These are phyloP conservation scores for Paramormyrops hopkinsi DNA, from an alignment of 2,797 vertebrate genomes.

Conservation along the genomic window DNA sequence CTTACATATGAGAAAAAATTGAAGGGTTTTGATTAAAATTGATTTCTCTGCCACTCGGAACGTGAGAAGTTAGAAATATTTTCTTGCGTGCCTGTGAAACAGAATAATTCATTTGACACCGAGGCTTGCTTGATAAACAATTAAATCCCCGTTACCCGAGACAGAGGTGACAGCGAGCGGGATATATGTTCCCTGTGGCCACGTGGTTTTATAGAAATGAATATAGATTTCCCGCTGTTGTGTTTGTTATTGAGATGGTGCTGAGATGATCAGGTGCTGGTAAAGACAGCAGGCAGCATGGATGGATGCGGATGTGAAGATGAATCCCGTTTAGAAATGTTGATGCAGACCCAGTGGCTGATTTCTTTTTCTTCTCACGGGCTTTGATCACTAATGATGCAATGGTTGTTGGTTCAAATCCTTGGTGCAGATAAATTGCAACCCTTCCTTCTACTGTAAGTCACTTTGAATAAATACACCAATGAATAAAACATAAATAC, in stretches of 20 bases:
- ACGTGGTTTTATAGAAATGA: conserved; percentile 75
- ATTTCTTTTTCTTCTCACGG: neutral
- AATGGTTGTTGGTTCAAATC: neutral
- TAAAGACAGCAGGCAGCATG: conserved; percentile 36
- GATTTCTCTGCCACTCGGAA: conserved; percentile 85
- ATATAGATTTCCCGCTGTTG: conserved; percentile 55
- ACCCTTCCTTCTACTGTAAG: neutral
- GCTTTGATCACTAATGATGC: neutral
- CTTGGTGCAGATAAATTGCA: neutral
- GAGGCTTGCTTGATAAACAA: conserved; percentile 95
- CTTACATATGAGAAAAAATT: conserved; percentile 69
- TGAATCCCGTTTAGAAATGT: neutral
- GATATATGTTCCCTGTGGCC: conserved; percentile 69
- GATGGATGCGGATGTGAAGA: conserved; percentile 7
- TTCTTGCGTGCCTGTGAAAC: conserved; percentile 91
- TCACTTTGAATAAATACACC: neutral
- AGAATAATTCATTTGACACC: conserved; percentile 92
- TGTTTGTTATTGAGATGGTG: conserved; percentile 68
- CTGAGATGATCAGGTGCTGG: conserved; percentile 35
- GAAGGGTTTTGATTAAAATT: conserved; percentile 94
- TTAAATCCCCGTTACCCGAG: conserved; percentile 87
- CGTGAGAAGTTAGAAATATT: conserved; percentile 84
- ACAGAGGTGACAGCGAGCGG: conserved; percentile 88
- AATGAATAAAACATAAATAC: neutral
- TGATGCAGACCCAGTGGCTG: neutral